A percentile compares a stretch with the other conserved stretches of the same genome.
These are phyloP conservation scores for Dipodomys stephensi DNA, from an alignment of 2,113 vertebrate genomes.

Conservation along the genomic window DNA sequence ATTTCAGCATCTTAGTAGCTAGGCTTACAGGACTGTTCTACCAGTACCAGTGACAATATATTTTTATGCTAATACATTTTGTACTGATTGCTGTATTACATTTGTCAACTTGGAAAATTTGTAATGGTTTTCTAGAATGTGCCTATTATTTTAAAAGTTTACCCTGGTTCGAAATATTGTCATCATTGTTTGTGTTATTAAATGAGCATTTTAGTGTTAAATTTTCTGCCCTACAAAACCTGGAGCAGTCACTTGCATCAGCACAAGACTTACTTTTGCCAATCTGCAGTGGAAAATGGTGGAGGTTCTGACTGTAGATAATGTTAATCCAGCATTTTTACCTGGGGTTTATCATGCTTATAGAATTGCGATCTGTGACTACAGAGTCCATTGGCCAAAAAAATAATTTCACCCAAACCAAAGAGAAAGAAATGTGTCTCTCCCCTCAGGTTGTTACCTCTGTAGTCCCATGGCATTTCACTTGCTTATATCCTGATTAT, in stretches of 20 bases:
- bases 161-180: not conserved
- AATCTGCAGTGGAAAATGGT: accelerated
- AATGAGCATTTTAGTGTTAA: not conserved
- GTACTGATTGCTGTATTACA: not conserved
- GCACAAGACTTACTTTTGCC: not conserved
- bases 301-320: not conserved
- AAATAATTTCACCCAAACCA: not conserved
- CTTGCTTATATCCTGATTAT: not conserved
- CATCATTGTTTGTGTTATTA: not conserved
- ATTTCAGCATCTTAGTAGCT: too few relatives aligned
- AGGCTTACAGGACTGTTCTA: too few relatives aligned
- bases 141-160: not conserved
- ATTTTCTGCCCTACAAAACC: not conserved
- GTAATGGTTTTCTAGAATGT: not conserved
- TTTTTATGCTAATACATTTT: not conserved
- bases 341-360: not conserved
- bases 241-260: not conserved
- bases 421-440: not conserved
- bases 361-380: not conserved
- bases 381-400: not conserved
- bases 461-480: not conserved
- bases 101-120: not conserved
- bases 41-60: not conserved
- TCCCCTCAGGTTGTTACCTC: not conserved
- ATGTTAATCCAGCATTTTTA: not conserved